Percentiles rank a stretch among this genome's conserved stretches.
phyloP scores from a whole-genome alignment of 1,140 invertebrate genomes.

The Cotesia glomerata region DNA sequence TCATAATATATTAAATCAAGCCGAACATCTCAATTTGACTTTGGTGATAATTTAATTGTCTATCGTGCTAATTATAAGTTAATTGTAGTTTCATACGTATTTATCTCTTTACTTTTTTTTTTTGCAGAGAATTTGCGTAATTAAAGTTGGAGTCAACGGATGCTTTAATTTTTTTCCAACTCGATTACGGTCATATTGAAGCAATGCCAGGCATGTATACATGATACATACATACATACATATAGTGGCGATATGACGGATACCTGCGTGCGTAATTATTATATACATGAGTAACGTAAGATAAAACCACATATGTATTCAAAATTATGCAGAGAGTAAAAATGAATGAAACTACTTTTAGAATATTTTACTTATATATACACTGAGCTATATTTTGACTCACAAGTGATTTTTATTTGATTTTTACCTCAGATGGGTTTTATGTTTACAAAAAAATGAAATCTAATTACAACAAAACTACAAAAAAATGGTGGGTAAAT shows the following conservation, averaged over 20 bases:
- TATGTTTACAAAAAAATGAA: no score
- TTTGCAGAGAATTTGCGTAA: background rate
- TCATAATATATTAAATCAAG: no score
- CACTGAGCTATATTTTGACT: background rate
- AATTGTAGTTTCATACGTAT: no score
- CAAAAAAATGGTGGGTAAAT: no score
- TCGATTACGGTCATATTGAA: background rate
- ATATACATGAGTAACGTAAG: background rate
- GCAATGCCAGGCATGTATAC: background rate
- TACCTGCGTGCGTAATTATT: constrained; percentile 4
- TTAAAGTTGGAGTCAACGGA: no score
- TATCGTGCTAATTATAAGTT: background rate
- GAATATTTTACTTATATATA: background rate
- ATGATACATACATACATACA: no score
- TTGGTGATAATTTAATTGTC: background rate
- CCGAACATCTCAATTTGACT: background rate
- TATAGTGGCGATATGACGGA: background rate
- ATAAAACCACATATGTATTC: background rate
- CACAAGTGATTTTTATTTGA: background rate
- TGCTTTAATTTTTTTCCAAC: background rate
- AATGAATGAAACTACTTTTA: constrained; percentile 41
- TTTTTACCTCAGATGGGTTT: background rate
- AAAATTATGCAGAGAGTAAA: constrained; percentile 22
- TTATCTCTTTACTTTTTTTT: no score
- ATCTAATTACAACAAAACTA: no score